Percentiles rank a stretch among this genome's conserved stretches.
Conservation (phyloP, 2,113 vertebrate species). For the Potamarius usumacintae region DNA sequence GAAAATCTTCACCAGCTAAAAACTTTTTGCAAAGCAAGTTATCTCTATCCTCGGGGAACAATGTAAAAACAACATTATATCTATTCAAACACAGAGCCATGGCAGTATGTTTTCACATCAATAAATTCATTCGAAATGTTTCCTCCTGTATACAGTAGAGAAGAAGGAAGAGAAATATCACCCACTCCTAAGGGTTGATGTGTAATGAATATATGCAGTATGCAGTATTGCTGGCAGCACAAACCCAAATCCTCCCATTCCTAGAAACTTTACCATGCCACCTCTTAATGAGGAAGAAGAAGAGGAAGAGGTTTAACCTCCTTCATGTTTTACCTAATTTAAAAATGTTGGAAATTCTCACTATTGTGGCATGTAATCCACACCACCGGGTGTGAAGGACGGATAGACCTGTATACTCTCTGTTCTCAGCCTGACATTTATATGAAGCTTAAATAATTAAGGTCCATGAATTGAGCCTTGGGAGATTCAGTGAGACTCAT, state of each 20-base stretch:
- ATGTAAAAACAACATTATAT: background rate
- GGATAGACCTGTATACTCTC: background rate
- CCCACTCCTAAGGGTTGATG: conserved; percentile 9
- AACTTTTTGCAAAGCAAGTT: background rate
- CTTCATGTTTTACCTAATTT: background rate
- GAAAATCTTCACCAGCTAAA: background rate
- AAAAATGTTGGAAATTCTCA: background rate
- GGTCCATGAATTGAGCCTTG: background rate
- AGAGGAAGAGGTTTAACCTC: background rate
- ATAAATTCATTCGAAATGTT: conserved; percentile 18
- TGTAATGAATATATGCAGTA: conserved; percentile 35
- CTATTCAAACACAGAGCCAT: background rate
- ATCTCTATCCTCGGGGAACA: background rate
- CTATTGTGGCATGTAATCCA: background rate
- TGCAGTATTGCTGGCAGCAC: conserved; percentile 14
- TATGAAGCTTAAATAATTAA: conserved; percentile 6
- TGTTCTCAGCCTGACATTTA: background rate
- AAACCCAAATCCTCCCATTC: conserved; percentile 15
- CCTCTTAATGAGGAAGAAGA: background rate
- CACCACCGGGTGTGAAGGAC: background rate
- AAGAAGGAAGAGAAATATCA: background rate
- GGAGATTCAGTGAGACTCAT: background rate
- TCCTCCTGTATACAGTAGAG: background rate
- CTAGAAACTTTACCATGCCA: background rate
- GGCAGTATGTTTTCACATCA: background rate